Evolutionary conservation across 2,113 vertebrate species (phyloP), one percentile per base, ranked within the genome.

Genomic region (Brachypteracias leptosomus): DNA sequence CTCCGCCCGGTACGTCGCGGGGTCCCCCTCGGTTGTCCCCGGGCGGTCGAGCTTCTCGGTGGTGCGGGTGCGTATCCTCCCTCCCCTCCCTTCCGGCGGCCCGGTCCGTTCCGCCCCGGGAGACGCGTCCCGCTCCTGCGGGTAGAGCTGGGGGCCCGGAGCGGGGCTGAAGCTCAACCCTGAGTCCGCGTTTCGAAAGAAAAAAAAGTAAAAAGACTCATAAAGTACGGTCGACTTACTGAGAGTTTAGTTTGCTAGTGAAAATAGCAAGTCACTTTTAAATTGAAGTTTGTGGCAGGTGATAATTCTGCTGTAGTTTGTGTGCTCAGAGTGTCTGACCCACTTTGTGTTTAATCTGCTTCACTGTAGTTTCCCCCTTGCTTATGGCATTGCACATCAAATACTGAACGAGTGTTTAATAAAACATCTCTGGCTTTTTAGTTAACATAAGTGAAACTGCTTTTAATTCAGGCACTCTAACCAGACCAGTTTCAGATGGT

Each of bases 361-460:
- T 17, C 19, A 1, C 57, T 6, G 5, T 22, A 4, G 63, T 36
- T n/a, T 70, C 13, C 57, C 11, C 47, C 17, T 25, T 12, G 33
- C 29, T 57, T 58, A 4, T 3, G 44, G 62, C 49, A 13, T 11
- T 7, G 3, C 7, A 0, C 15, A 24, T 11, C n/a, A 4, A n/a
- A 4, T 13, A 5, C 52, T 3, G 33, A 31, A 8, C 52, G 29
- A 55, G 16, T 0, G 4, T 18, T 65, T 44, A 13, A 24, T 40
- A 18, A 63, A 61, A 36, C 20, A 0, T 7, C 9, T 29, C 33
- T 6, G 29, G 15, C 4, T 55, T 65, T 46, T n/a, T 7, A 10
- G 7, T 61, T 33, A 20, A 3, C 49, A 3, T 1, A 52, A 38
- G 15, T 9, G 11, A 55, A 65, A 55, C 25, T 18, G 49, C 21